Evolutionary conservation across 2,113 vertebrate genomes (phyloP).

Genomic region (Sialia sialis): DNA sequence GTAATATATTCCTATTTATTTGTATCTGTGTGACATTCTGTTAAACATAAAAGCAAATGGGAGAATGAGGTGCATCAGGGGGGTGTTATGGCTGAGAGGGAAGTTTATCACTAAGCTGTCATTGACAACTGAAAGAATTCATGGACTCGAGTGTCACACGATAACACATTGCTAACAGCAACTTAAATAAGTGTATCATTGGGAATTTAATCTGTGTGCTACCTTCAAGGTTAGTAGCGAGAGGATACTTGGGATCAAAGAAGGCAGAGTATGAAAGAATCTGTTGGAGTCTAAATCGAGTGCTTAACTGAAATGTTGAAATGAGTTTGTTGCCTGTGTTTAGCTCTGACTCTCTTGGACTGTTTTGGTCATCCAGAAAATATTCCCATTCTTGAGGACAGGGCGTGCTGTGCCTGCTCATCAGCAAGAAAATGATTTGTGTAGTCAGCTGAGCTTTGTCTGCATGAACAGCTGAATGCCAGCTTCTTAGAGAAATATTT

Average conservation of each 20-base stretch:
- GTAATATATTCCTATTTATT: constrained; percentile 34
- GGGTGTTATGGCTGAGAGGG: constrained; percentile 39
- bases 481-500: background rate
- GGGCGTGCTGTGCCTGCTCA: background rate
- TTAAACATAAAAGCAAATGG: constrained; percentile 58
- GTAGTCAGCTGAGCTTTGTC: background rate
- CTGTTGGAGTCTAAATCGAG: background rate
- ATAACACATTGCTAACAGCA: constrained; percentile 39
- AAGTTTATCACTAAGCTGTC: constrained; percentile 58
- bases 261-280: background rate
- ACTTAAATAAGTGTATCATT: constrained; percentile 1
- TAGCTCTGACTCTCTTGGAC: background rate
- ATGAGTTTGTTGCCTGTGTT: background rate
- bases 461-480: background rate
- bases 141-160: background rate
- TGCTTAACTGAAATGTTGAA: background rate
- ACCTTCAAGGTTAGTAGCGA: constrained; percentile 35
- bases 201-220: constrained; percentile 24
- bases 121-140: constrained; percentile 25
- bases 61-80: constrained; percentile 9
- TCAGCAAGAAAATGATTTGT: background rate
- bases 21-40: constrained; percentile 27
- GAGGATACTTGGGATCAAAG: constrained; percentile 47
- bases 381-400: background rate
- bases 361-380: background rate